Evolutionary conservation across 2,888 invertebrate genomes (phyloP), one percentile per base, ranked within the genome.

Genomic region (Rhogogaster chlorosoma): DNA sequence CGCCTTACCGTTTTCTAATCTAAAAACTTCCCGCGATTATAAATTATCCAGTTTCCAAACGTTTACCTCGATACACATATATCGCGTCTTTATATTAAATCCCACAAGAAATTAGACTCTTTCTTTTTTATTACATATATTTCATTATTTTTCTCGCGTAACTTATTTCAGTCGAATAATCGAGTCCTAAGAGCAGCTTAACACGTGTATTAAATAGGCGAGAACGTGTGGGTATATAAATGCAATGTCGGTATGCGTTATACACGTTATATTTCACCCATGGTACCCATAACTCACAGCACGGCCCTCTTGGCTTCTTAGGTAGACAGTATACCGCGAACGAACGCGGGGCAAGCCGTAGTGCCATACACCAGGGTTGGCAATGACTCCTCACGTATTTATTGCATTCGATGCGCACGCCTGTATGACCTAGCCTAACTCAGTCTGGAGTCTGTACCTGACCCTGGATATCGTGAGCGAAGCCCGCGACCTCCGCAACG

Each of bases 181-280:
- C 4, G 45, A 80, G 84, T 78, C 64, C 7, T 45, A 64, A 83
- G 26, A 26, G 83, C 86, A 22, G 80, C 82, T 77, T 61, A 32
- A 61, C 45, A 18, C 26, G 45, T 12, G 67, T 57, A n/a, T 42
- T n/a, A n/a, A 67, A n/a, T 29, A 26, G 84, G 78, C 83, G 61
- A 85, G 42, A 53, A 84, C 64, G 57, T 82, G 84, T 42, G 86
- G 84, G 86, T 85, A 87, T 86, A 83, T 86, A 85, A 87, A 88
- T 85, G 84, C 86, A 86, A 45, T 86, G 87, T 88, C 89, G 91
- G 91, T 91, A 90, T 90, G 91, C 90, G 90, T 91, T 91, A 90
- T 90, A 90, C 90, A 89, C 90, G 90, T 91, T 91, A 91, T 91
- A 92, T 91, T 92, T 92, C 91, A 92, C 90, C 88, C 87, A 89